Percentiles rank a stretch among this genome's conserved stretches.
Evolutionary conservation across 2,113 vertebrate species (phyloP).

Genomic region (Ophiodon elongatus): DNA sequence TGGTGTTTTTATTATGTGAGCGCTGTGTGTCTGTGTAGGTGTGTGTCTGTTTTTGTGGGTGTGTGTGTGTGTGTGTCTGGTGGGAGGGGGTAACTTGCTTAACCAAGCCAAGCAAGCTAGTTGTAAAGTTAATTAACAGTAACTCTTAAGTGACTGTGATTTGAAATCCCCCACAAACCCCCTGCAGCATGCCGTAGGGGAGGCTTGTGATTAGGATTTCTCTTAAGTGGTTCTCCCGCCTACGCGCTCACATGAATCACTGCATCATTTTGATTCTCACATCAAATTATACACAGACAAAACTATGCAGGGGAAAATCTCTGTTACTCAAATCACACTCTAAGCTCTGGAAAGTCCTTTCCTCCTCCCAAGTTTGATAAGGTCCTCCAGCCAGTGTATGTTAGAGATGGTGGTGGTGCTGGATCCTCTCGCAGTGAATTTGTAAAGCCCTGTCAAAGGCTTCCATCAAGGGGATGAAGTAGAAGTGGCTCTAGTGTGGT

Average conservation of each 20-base stretch:
- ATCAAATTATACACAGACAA: constrained; percentile 26
- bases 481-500: constrained; percentile 50
- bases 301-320: constrained; percentile 31
- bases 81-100: constrained; percentile 23
- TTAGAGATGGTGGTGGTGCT: constrained; percentile 9
- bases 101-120: constrained; percentile 50
- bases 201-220: constrained; percentile 67
- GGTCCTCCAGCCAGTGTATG: not conserved
- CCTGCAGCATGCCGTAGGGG: constrained; percentile 51
- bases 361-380: not conserved
- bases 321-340: constrained; percentile 25
- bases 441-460: constrained; percentile 48
- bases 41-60: no score
- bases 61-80: not conserved
- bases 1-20: not conserved
- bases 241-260: constrained; percentile 54
- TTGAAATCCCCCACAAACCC: constrained; percentile 57
- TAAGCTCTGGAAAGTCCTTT: constrained; percentile 25
- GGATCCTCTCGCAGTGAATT: constrained; percentile 9
- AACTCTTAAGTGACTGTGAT: constrained; percentile 59
- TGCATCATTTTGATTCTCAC: constrained; percentile 53
- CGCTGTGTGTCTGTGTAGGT: not conserved
- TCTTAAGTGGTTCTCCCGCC: constrained; percentile 57
- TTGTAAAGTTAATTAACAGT: constrained; percentile 66
- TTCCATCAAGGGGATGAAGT: constrained; percentile 54